Base-by-base conservation (phyloP, 2,888 invertebrate species). In the Drosophila parthenogenetica region DNA sequence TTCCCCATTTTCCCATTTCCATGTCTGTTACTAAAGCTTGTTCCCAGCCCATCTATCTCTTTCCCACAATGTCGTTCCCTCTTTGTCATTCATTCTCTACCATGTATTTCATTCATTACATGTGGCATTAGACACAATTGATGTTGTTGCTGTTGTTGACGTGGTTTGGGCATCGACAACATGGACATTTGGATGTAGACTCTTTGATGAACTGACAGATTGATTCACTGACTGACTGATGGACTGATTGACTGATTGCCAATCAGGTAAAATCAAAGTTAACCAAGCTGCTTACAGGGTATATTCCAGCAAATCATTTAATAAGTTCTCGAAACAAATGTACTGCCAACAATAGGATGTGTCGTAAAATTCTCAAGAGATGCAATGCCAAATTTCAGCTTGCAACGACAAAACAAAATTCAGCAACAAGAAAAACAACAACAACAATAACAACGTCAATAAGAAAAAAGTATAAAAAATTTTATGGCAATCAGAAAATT, bases 401-500 rank as follows among this genome's bases (percentile, higher is more conserved):
- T 63, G 69, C 64, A 43, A 62, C 64, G 43, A 65, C 65, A 62
- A 78, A 81, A 82, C 73, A 81, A 79, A 84, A 68, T 70, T 57
- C 67, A 76, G 67, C 69, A 35, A 46, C 37, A 14, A 14, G 37
- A 32, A 14, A 39, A 29, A 19, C 32, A 69, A 17, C n/a, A n/a
- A n/a, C n/a, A 49, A 16, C 19, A 69, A 35, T 19, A 48, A 48
- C 51, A 67, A 50, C 57, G 22, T 19, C 64, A 37, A 50, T 42
- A 64, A 49, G 51, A 59, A 61, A 48, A 53, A 32, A 25, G 53
- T 50, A 67, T 60, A 64, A 58, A 70, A 72, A 71, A 46, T 66
- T 50, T 77, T 76, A 61, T 74, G 66, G 75, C 76, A 86, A 85
- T 85, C 88, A 77, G 64, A 77, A 81, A 83, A 88, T 83, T 83